phyloP scores from a whole-genome alignment of 2,888 invertebrate genomes.

The Plebejus melissa region DNA sequence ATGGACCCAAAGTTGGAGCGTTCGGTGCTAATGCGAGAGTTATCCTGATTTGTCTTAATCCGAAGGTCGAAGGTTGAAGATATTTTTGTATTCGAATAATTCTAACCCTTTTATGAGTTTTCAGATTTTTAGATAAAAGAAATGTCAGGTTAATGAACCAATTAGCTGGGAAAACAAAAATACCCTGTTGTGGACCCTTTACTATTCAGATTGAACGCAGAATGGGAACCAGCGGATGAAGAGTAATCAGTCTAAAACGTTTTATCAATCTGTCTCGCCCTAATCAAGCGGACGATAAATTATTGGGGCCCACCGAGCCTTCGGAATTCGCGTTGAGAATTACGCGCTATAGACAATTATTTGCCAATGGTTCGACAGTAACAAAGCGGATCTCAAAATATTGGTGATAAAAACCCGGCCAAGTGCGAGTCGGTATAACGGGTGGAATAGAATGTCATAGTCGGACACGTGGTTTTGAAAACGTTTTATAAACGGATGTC shows the following conservation, averaged over 20 bases:
- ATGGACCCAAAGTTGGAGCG: not conserved
- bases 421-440: not conserved
- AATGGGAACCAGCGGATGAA: not conserved
- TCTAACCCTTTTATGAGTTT: not conserved
- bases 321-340: not conserved
- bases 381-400: not conserved
- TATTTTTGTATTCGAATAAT: not conserved
- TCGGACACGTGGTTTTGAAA: too few species aligned
- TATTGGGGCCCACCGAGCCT: constrained; percentile 2
- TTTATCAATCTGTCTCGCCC: constrained; percentile 17
- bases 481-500: too few species aligned
- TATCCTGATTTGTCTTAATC: not conserved
- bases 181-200: not conserved
- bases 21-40: constrained; percentile 15
- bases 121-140: not conserved
- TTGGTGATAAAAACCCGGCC: not conserved
- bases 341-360: not conserved
- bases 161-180: not conserved
- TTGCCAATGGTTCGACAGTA: not conserved
- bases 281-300: constrained; percentile 15
- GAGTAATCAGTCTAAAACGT: constrained; percentile 17
- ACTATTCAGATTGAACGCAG: not conserved
- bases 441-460: too few species aligned
- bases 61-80: not conserved
- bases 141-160: not conserved